A percentile compares a stretch with the other conserved stretches of the same genome.
These are phyloP conservation scores for Pecten maximus DNA, from an alignment of 2,888 invertebrate genomes.

Conservation along the genomic window DNA sequence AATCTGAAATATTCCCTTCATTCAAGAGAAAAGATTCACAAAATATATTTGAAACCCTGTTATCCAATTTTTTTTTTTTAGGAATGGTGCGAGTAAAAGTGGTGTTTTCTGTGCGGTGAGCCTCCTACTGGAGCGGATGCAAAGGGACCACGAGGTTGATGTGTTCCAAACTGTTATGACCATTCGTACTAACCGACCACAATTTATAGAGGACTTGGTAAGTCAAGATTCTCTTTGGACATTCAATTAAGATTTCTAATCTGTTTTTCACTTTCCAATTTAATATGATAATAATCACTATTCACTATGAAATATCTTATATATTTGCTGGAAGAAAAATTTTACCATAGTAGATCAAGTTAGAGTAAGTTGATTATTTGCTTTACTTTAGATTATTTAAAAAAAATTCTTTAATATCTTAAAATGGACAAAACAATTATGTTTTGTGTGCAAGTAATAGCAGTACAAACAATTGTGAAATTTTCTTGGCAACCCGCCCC, in stretches of 20 bases:
- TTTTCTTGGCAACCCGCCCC: no score
- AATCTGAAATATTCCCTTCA: no score
- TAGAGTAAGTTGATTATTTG: background rate
- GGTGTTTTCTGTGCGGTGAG: conserved; percentile 79
- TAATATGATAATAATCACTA: no score
- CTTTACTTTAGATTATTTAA: background rate
- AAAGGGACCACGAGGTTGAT: conserved; percentile 80
- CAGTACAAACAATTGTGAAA: no score
- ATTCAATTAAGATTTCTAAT: no score
- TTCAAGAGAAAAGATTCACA: background rate
- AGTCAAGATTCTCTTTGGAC: conserved; percentile 47
- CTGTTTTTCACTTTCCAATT: no score
- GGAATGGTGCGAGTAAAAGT: conserved; percentile 81
- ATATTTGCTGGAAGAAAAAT: background rate
- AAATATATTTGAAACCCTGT: background rate
- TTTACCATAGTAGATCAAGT: background rate
- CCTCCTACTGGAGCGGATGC: conserved; percentile 78
- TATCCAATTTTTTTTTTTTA: conserved; percentile 61
- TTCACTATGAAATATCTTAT: no score
- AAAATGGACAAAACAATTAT: no score
- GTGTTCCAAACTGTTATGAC: conserved; percentile 81
- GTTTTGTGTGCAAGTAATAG: no score
- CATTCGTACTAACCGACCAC: conserved; percentile 79
- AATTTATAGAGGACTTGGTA: conserved; percentile 79
- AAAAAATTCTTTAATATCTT: background rate